Conservation (phyloP, 2,113 vertebrate genomes). For the Hippocampus barbouri region DNA sequence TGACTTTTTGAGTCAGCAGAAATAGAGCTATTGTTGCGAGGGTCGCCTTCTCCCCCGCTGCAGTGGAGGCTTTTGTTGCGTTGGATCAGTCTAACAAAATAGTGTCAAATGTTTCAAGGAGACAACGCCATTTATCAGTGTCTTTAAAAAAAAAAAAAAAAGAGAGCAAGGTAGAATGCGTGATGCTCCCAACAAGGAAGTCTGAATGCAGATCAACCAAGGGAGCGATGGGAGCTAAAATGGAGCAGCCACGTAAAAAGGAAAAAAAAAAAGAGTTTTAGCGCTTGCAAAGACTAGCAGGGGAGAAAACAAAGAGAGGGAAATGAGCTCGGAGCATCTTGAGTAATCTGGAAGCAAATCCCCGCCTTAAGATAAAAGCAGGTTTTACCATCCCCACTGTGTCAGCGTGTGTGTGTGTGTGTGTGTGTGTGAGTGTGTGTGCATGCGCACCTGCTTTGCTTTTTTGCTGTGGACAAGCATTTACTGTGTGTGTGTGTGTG, state of each 20-base stretch:
- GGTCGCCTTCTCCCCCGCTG: constrained; percentile 19
- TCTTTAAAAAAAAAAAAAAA: constrained; percentile 19
- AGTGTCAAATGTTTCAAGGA: constrained; percentile 45
- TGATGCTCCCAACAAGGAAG: constrained; percentile 41
- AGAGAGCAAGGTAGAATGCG: constrained; percentile 16
- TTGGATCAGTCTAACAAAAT: constrained; percentile 25
- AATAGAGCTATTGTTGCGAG: background rate
- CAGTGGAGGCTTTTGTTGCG: constrained; percentile 43
- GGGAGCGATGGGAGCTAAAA: constrained; percentile 33
- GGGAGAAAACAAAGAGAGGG: constrained; percentile 34
- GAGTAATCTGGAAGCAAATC: constrained; percentile 51
- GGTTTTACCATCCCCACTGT: constrained; percentile 36
- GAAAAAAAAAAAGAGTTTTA: constrained; percentile 33
- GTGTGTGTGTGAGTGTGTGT: background rate
- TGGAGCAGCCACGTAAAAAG: constrained; percentile 2
- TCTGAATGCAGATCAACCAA: constrained; percentile 48
- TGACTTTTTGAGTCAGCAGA: background rate
- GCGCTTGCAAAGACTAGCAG: constrained; percentile 34
- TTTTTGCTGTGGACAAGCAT: constrained; percentile 4
- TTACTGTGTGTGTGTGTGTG: background rate
- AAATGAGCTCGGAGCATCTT: constrained; percentile 40
- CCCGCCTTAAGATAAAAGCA: constrained; percentile 44
- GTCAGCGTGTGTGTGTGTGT: background rate
- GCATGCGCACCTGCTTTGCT: background rate
- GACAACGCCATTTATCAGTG: constrained; percentile 57